Evolutionary conservation across 2,888 invertebrate species (phyloP), one percentile per base, ranked within the genome.

Genomic region (Tanypteryx hageni): DNA sequence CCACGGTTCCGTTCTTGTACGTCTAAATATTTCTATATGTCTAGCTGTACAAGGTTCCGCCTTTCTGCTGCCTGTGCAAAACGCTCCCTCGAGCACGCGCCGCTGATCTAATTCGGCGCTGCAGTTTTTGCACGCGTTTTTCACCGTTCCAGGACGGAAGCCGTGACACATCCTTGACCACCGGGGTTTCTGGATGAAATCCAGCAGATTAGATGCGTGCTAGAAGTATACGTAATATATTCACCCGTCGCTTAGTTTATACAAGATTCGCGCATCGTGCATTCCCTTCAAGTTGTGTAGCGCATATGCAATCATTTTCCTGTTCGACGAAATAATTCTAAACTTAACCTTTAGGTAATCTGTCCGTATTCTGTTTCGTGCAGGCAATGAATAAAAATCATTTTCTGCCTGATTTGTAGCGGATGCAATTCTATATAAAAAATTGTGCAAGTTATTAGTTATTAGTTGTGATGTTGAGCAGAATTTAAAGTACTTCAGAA

Each of bases 81-180:
- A 1, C 14, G 7, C 13, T 10, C 27, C 76, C 22, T 27, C 11
- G n/a, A 27, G 22, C 76, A 44, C 44, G 44, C 27, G 10, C 18
- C 14, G 0, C 76, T 14, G 76, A 22, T n/a, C 76, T 76, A 22
- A 76, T 22, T 76, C n/a, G 11, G 76, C 5, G n/a, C n/a, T 22
- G 10, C 76, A 11, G 76, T 76, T 76, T 68, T 22, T 13, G 22
- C 18, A 68, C 22, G 18, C 68, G 68, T 68, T 68, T 68, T 76
- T 27, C 76, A 10, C 27, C 76, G n/a, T 76, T 22, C 22, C 22
- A n/a, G 76, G n/a, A 22, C n/a, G 76, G 76, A 76, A 44, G 44
- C 27, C 76, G 27, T 76, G 76, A 76, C 27, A 76, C 27, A 22
- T 76, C 76, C 76, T 76, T 76, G 76, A 27, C 76, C 76, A 76